Percentiles rank a stretch among this genome's conserved stretches.
phyloP scores from a whole-genome alignment of 2,797 vertebrate genomes.

The Anguilla megastoma region DNA sequence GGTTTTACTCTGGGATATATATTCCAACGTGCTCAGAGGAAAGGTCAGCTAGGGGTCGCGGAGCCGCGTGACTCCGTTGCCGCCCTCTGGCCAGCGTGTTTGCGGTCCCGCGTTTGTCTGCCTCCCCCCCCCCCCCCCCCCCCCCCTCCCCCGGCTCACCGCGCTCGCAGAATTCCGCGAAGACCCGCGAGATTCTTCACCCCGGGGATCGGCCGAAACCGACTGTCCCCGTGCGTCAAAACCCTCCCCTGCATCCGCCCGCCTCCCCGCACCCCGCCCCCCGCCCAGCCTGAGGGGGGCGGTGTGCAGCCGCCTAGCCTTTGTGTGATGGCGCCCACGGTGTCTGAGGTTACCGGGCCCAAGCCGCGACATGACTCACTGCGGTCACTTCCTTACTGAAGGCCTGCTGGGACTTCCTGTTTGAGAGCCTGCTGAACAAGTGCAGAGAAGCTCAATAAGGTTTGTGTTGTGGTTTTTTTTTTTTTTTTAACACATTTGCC shows the following conservation, averaged over 20 bases:
- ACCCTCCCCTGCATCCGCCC: not conserved
- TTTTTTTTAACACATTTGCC: not conserved
- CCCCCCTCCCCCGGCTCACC: not conserved
- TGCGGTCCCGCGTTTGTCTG: slow-evolving; percentile 26
- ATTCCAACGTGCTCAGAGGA: not conserved
- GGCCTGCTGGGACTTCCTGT: not conserved
- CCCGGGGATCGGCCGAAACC: not conserved
- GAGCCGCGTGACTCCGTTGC: slow-evolving; percentile 33
- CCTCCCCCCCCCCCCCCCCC: too few species aligned
- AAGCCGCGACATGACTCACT: not conserved
- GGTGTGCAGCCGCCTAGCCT: not conserved
- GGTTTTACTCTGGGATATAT: not conserved
- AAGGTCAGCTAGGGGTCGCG: slow-evolving; percentile 38
- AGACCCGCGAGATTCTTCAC: slow-evolving; percentile 50
- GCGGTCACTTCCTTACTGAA: slow-evolving; percentile 6
- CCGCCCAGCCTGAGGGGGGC: not conserved
- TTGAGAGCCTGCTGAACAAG: not conserved
- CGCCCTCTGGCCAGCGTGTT: not conserved
- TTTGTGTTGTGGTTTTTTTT: not conserved
- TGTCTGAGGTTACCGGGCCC: not conserved
- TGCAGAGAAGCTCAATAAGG: not conserved
- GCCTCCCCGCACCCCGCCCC: not conserved
- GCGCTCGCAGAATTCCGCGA: slow-evolving; percentile 52
- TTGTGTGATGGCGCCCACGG: not conserved
- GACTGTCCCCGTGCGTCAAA: not conserved